phyloP scores from a whole-genome alignment of 2,888 invertebrate species.

The Thera britannica region DNA sequence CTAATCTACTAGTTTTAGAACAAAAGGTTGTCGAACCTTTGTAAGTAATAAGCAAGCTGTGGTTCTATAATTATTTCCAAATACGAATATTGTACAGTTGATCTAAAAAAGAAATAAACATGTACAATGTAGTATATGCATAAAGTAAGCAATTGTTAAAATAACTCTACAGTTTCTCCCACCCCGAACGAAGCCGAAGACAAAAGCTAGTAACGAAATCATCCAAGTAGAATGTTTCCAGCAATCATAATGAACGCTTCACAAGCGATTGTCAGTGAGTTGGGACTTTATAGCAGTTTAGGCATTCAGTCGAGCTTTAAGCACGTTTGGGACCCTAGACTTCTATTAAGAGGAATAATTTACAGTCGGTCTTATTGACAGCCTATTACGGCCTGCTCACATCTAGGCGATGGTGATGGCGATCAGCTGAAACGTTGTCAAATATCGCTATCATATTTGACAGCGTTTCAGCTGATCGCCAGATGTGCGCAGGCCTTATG shows the following conservation, averaged over 20 bases:
- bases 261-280: slow-evolving; percentile 11
- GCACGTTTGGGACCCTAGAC: slow-evolving; percentile 7
- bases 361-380: background rate
- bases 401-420: no score
- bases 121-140: no score
- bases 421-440: no score
- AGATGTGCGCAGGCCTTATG: no score
- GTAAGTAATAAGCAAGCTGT: no score
- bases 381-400: no score
- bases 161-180: background rate
- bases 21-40: background rate
- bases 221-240: background rate
- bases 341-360: slow-evolving; percentile 2
- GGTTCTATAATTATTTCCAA: no score
- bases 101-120: no score
- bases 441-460: no score
- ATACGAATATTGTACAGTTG: no score
- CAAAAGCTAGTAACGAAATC: background rate
- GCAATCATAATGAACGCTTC: slow-evolving; percentile 7
- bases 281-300: slow-evolving; percentile 12
- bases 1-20: background rate
- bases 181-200: background rate
- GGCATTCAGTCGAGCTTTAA: slow-evolving; percentile 14
- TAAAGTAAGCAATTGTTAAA: background rate
- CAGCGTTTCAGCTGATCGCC: no score